Percentiles rank a stretch among this genome's conserved stretches.
phyloP scores from a whole-genome alignment of 2,888 invertebrate genomes.

The Athripsodes cinereus region DNA sequence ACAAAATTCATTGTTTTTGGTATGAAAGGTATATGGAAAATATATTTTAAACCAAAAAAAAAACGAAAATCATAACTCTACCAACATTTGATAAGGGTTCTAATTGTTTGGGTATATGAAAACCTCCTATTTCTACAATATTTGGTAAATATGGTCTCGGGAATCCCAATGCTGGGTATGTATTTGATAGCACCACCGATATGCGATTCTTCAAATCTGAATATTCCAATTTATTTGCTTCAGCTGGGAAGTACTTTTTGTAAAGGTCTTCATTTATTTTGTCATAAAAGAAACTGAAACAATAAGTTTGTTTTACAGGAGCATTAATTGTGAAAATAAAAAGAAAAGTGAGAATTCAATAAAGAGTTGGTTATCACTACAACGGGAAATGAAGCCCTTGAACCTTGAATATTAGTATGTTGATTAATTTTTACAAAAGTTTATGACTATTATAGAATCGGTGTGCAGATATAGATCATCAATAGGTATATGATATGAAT shows the following conservation, averaged over 20 bases:
- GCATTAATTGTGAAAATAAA: too few species aligned
- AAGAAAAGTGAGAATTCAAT: too few species aligned
- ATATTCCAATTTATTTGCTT: constrained; percentile 11
- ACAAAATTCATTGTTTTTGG: not conserved
- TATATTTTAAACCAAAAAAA: not conserved
- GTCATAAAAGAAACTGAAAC: not conserved
- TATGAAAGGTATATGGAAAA: not conserved
- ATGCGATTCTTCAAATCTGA: constrained; percentile 15
- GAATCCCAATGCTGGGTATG: constrained; percentile 22
- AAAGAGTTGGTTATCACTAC: too few species aligned
- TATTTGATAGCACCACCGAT: constrained; percentile 20
- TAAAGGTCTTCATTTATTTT: not conserved
- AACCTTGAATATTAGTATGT: too few species aligned
- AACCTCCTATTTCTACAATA: constrained; percentile 4
- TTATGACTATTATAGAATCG: too few species aligned
- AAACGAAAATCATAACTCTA: not conserved
- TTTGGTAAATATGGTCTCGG: constrained; percentile 10
- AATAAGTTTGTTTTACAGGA: too few species aligned
- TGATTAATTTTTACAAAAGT: not conserved
- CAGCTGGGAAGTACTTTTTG: constrained; percentile 17
- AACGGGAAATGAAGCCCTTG: too few species aligned
- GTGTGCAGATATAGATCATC: too few species aligned
- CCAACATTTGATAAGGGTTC: not conserved
- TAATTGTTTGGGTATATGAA: constrained; percentile 1
- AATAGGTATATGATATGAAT: not conserved